phyloP scores from a whole-genome alignment of 2,113 vertebrate species.

The Empidonax alnorum region DNA sequence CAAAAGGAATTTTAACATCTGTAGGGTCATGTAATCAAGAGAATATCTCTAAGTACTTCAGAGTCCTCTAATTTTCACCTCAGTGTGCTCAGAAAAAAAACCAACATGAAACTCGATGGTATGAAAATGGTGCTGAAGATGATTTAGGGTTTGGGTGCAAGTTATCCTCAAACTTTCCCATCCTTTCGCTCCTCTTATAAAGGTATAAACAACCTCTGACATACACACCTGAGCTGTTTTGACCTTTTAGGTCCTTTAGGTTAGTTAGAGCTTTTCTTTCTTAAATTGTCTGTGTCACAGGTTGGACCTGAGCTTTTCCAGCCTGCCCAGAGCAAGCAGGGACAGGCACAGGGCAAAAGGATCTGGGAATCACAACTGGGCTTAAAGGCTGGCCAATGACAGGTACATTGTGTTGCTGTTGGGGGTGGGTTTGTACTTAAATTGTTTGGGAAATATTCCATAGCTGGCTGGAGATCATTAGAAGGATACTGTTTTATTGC shows the following conservation, averaged over 20 bases:
- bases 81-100: background rate
- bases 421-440: background rate
- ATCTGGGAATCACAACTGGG: background rate
- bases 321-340: background rate
- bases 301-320: background rate
- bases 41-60: background rate
- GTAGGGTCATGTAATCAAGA: accelerated
- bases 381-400: background rate
- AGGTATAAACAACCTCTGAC: background rate
- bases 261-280: background rate
- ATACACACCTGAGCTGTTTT: background rate
- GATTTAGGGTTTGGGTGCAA: background rate
- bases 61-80: background rate
- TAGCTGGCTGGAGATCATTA: background rate
- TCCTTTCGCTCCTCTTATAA: background rate
- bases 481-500: background rate
- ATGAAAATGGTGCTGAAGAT: background rate
- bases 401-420: background rate
- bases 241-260: background rate
- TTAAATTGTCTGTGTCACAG: background rate
- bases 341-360: background rate
- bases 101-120: accelerated
- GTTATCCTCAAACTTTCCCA: background rate
- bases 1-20: background rate
- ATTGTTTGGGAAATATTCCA: background rate